A percentile compares a stretch with the other conserved stretches of the same genome.
Evolutionary conservation across 2,113 vertebrate species (phyloP).

Genomic region (Chaetura pelagica): DNA sequence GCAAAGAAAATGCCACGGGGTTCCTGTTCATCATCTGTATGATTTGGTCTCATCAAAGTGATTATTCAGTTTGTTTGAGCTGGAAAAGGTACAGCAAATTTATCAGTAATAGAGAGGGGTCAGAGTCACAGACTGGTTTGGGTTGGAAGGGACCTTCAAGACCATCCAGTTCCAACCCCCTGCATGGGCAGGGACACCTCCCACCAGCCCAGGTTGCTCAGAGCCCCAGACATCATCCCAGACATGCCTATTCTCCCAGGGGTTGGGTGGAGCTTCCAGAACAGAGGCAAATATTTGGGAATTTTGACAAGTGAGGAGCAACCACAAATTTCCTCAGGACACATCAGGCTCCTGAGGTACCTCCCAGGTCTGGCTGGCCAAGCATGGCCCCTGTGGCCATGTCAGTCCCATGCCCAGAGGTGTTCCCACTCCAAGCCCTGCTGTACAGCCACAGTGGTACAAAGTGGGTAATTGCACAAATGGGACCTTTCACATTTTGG

Average conservation of each 20-base stretch:
- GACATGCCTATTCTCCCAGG: background rate
- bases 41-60: background rate
- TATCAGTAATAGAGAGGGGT: background rate
- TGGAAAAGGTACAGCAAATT: background rate
- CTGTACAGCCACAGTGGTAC: background rate
- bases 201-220: no score
- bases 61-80: background rate
- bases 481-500: background rate
- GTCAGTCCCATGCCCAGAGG: background rate
- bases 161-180: no score
- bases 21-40: background rate
- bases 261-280: background rate
- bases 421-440: fast-evolving
- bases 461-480: background rate
- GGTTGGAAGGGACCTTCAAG: no score
- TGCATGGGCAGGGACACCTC: no score
- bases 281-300: background rate
- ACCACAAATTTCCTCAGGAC: background rate
- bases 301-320: background rate
- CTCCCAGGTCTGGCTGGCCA: background rate
- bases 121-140: no score
- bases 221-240: background rate
- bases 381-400: background rate
- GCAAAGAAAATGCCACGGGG: background rate
- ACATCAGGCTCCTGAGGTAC: background rate